A percentile compares a stretch with the other conserved stretches of the same genome.
phyloP scores from a whole-genome alignment of 2,888 invertebrate species.

The Phymatocera aterrima region DNA sequence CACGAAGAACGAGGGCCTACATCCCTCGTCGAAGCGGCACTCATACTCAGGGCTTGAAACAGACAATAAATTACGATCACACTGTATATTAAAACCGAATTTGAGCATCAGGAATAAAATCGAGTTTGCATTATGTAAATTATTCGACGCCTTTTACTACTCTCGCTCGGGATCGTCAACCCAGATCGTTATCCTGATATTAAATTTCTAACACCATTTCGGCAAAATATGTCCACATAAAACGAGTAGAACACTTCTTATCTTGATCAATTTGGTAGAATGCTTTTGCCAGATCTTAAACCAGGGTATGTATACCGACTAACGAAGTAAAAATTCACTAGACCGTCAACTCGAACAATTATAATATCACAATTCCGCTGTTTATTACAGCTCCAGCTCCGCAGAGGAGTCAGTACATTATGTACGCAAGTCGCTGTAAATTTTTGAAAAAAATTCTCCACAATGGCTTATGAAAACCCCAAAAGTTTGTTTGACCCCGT shows the following conservation, averaged over 20 bases:
- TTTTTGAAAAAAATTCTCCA: neutral
- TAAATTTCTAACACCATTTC: neutral
- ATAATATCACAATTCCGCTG: neutral
- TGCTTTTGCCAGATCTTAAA: neutral
- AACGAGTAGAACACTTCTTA: constrained; percentile 10
- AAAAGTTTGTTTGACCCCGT: neutral
- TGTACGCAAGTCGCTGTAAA: neutral
- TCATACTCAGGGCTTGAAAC: no score
- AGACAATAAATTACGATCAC: no score
- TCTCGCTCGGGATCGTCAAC: neutral
- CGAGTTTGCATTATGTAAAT: neutral
- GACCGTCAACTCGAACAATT: neutral
- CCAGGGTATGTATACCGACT: neutral
- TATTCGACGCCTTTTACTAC: neutral
- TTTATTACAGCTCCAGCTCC: neutral
- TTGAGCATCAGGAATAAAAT: no score
- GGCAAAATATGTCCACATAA: neutral
- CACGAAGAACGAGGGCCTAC: no score
- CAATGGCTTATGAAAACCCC: neutral
- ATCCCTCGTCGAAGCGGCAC: no score
- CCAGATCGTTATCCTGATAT: neutral
- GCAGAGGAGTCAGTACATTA: neutral
- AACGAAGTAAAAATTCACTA: neutral
- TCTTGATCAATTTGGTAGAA: constrained; percentile 1
- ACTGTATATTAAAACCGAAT: no score